These are phyloP conservation scores for Gambusia holbrooki DNA, from an alignment of 2,113 vertebrate species.

Conservation along the genomic window DNA sequence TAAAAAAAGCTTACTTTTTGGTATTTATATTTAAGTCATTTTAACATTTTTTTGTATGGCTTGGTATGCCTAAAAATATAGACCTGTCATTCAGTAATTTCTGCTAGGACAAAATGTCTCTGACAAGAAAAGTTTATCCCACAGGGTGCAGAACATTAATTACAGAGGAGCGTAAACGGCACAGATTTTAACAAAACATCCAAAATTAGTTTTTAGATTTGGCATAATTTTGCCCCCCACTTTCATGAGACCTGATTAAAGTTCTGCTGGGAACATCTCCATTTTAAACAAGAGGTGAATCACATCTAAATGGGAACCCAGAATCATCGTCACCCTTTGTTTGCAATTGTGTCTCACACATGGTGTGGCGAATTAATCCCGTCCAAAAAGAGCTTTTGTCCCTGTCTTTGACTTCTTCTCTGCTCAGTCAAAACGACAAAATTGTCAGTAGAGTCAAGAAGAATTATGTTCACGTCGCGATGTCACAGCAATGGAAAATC, in stretches of 20 bases:
- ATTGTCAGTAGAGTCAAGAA: not conserved
- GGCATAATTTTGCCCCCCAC: too few relatives aligned
- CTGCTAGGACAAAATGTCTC: too few relatives aligned
- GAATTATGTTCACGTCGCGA: slow-evolving; percentile 53
- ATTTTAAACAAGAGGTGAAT: not conserved
- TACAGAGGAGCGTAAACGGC: too few relatives aligned
- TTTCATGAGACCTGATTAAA: too few relatives aligned
- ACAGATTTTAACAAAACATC: not conserved
- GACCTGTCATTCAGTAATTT: too few relatives aligned
- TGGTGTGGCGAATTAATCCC: slow-evolving; percentile 50
- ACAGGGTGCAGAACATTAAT: too few relatives aligned
- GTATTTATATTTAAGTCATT: too few relatives aligned
- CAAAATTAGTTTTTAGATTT: not conserved
- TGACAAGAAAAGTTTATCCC: too few relatives aligned
- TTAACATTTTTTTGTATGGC: too few relatives aligned
- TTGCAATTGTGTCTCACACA: slow-evolving; percentile 48
- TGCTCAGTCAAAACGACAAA: slow-evolving; percentile 24
- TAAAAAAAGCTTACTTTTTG: too few relatives aligned
- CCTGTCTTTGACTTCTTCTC: slow-evolving; percentile 37
- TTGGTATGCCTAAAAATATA: too few relatives aligned
- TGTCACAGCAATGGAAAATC: slow-evolving; percentile 18
- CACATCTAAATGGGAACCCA: slow-evolving; percentile 13
- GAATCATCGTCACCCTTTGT: slow-evolving; percentile 42
- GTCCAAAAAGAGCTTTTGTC: slow-evolving; percentile 34
- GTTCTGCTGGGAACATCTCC: not conserved